These are phyloP conservation scores for Crocodylus rhombifer DNA, from an alignment of 2,797 vertebrate species.

Conservation along the genomic window DNA sequence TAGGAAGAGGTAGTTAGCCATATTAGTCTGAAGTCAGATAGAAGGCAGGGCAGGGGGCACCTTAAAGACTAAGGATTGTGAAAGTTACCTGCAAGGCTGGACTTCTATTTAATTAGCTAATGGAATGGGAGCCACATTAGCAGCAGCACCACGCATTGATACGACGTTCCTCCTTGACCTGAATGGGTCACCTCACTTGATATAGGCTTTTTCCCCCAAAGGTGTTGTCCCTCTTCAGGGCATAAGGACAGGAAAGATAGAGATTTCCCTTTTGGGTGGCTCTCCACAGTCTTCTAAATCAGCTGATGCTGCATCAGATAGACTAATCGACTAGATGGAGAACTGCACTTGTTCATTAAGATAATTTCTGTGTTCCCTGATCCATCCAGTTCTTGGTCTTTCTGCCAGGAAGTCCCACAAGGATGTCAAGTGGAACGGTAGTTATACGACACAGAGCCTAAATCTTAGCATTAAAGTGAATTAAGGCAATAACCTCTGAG, in stretches of 20 bases:
- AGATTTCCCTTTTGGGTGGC: background rate
- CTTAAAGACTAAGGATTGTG: too few species aligned
- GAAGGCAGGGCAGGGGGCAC: too few species aligned
- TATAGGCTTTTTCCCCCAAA: conserved; percentile 1
- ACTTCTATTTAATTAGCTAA: background rate
- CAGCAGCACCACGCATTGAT: background rate
- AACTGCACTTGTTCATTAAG: background rate
- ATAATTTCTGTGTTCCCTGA: background rate
- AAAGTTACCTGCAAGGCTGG: background rate
- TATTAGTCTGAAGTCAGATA: too few species aligned
- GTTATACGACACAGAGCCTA: background rate
- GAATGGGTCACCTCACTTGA: conserved; percentile 27
- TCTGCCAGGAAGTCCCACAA: background rate
- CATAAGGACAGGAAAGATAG: background rate
- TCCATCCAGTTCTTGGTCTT: background rate
- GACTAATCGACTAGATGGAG: background rate
- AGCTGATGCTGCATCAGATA: background rate
- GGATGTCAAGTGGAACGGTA: background rate
- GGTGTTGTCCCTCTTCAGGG: background rate
- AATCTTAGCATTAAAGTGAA: background rate
- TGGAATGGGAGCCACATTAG: background rate
- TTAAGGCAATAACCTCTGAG: background rate
- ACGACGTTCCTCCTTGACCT: conserved; percentile 61
- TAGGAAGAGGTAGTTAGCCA: conserved; percentile 37
- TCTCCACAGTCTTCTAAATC: background rate